Base-by-base conservation (phyloP, 2,113 vertebrate species). In the Gasterosteus nipponicus region DNA sequence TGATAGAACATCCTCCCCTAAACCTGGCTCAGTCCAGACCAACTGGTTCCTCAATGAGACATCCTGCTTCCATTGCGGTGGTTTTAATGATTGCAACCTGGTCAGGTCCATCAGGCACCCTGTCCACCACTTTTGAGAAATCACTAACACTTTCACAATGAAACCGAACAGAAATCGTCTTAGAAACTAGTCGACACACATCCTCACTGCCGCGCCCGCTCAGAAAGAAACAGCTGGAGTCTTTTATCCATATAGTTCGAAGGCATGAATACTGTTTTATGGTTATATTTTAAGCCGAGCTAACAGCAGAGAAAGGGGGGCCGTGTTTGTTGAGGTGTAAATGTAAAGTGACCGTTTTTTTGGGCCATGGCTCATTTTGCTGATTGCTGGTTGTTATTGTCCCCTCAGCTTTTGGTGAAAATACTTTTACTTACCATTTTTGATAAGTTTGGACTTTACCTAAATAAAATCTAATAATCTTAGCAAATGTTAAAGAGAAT, bases 341-440 rank as follows among this genome's bases (percentile, higher is more conserved):
- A 81, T 83, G 69, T 64, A 57, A 75, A 69, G 66, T 82, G 74
- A 73, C 77, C 83, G 0, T 80, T 85, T 68, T 61, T 62, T 67
- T 57, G 58, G 82, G 89, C 78, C 80, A 79, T 85, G 82, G 82
- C 86, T 91, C 83, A 71, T 86, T 84, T 74, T 86, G 82, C 84
- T 86, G 73, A 87, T 90, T 26, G 85, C 85, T 91, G 83, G 83
- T 88, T 72, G 35, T 75, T 75, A 26, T 81, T 12, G 53, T 68
- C 58, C 49, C 78, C 75, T 72, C 57, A 14, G 68, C 57, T 63
- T 64, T 64, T 60, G 67, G 71, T 89, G 68, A 85, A 59, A 83
- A 80, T 76, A 42, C 14, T 67, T 57, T 64, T 77, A 5, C 69
- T 65, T 75, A 49, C 31, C 35, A 68, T 78, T 84, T 77, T 68